Percentiles rank a stretch among this genome's conserved stretches.
Evolutionary conservation across 2,797 vertebrate genomes (phyloP).

Genomic region (Cottoperca gobio): DNA sequence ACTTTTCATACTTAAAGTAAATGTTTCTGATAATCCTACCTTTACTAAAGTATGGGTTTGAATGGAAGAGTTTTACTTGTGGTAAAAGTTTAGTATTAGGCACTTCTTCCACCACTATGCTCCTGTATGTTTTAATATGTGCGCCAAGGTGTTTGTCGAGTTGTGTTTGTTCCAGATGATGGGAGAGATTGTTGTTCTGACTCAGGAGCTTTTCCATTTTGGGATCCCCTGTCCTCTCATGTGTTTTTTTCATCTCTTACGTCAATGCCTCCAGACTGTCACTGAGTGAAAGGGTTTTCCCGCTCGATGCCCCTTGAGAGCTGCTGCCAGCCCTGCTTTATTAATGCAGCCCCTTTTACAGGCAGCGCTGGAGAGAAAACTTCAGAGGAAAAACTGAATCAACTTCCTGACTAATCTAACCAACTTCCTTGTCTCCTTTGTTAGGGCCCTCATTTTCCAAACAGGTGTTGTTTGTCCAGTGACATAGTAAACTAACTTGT

Average conservation of each 20-base stretch:
- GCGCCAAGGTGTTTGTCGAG: neutral
- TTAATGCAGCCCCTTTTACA: constrained; percentile 53
- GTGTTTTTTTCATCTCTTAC: constrained; percentile 63
- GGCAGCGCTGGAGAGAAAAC: constrained; percentile 49
- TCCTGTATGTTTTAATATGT: neutral
- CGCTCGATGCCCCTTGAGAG: constrained; percentile 54
- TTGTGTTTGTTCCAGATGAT: constrained; percentile 12
- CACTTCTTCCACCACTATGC: neutral
- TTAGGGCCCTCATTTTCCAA: constrained; percentile 36
- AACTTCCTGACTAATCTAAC: constrained; percentile 48
- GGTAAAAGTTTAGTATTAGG: neutral
- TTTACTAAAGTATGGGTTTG: neutral
- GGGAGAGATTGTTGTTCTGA: constrained; percentile 51
- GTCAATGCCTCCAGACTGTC: constrained; percentile 64
- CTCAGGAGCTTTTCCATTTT: constrained; percentile 64
- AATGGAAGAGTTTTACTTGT: neutral
- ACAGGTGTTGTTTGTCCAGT: constrained; percentile 57
- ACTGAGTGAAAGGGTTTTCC: constrained; percentile 77
- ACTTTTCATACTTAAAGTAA: neutral
- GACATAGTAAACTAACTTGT: constrained; percentile 28
- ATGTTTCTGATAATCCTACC: neutral
- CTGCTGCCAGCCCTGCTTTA: constrained; percentile 44
- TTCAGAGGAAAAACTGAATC: constrained; percentile 58
- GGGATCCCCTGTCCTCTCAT: constrained; percentile 63
- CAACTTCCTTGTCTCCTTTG: constrained; percentile 51